Conservation (phyloP, 2,888 invertebrate genomes). For the Hirudinaria manillensis region DNA sequence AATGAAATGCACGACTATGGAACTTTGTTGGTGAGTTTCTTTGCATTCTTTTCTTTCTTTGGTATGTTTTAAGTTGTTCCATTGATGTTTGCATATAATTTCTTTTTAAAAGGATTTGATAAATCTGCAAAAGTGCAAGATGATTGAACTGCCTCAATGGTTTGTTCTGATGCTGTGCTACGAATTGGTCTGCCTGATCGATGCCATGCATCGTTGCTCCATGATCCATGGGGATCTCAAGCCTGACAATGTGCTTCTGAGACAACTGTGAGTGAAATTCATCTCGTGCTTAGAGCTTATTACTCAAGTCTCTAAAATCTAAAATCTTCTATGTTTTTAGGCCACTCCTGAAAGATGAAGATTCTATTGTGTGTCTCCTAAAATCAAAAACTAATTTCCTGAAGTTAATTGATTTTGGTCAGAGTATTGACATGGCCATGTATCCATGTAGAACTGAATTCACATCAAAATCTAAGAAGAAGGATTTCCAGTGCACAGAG, state of each 20-base stretch:
- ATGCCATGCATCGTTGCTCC: constrained; percentile 74
- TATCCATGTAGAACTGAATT: constrained; percentile 74
- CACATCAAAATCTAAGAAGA: constrained; percentile 58
- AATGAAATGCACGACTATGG: constrained; percentile 36
- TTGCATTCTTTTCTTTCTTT: constrained; percentile 9
- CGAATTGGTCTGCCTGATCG: constrained; percentile 76
- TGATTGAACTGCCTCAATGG: constrained; percentile 42
- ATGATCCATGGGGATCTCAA: constrained; percentile 93
- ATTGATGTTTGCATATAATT: not conserved
- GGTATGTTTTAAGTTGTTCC: not conserved
- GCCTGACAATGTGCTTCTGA: constrained; percentile 82
- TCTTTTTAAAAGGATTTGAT: constrained; percentile 34
- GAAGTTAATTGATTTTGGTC: constrained; percentile 81
- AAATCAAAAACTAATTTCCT: constrained; percentile 18
- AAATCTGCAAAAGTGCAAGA: constrained; percentile 29
- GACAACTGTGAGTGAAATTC: constrained; percentile 50
- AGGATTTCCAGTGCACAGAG: constrained; percentile 54
- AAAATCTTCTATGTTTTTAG: constrained; percentile 19
- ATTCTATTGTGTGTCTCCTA: constrained; percentile 14
- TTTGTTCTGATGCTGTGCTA: constrained; percentile 60
- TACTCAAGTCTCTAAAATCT: too few species aligned
- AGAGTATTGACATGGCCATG: constrained; percentile 83
- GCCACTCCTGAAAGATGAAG: constrained; percentile 11
- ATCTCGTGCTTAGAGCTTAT: too few species aligned
- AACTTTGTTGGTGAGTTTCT: constrained; percentile 39